Percentiles rank a stretch among this genome's conserved stretches.
phyloP scores from a whole-genome alignment of 2,888 invertebrate genomes.

The Prenolepis imparis region DNA sequence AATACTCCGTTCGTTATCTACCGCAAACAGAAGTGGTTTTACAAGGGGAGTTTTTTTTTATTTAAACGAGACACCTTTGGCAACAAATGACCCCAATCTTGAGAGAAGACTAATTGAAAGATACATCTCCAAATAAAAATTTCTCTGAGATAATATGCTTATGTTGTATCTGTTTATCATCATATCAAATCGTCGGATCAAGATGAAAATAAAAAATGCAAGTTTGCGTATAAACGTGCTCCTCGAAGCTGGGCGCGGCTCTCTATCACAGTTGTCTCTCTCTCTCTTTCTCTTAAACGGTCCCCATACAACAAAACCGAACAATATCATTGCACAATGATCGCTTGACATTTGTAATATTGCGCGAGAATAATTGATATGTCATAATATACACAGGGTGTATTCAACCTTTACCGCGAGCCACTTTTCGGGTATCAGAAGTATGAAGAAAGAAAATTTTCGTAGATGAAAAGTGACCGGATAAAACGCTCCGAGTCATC shows the following conservation, averaged over 20 bases:
- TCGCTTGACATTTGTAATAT: conserved; percentile 2
- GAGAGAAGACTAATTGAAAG: no score
- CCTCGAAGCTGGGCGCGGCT: conserved; percentile 29
- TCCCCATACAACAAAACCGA: not conserved
- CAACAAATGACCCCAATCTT: no score
- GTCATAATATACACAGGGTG: conserved; percentile 7
- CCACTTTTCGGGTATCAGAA: not conserved
- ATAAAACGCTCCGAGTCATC: not conserved
- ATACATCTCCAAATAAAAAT: no score
- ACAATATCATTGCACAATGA: conserved; percentile 1
- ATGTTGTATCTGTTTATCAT: no score
- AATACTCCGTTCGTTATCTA: no score
- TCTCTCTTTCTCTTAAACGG: conserved; percentile 1
- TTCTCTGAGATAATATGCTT: no score
- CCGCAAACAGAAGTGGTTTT: no score
- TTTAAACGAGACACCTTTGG: no score
- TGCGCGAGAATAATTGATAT: conserved; percentile 33
- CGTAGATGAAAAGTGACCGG: not conserved
- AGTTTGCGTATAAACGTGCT: conserved; percentile 33
- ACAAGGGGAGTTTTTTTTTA: no score
- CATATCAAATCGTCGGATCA: conserved; percentile 29
- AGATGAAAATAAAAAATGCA: conserved; percentile 41
- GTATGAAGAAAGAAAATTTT: not conserved
- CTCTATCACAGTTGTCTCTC: conserved; percentile 55
- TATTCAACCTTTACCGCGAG: not conserved